Evolutionary conservation across 2,888 invertebrate genomes (phyloP), one percentile per base, ranked within the genome.

Genomic region (Agriopis marginaria): DNA sequence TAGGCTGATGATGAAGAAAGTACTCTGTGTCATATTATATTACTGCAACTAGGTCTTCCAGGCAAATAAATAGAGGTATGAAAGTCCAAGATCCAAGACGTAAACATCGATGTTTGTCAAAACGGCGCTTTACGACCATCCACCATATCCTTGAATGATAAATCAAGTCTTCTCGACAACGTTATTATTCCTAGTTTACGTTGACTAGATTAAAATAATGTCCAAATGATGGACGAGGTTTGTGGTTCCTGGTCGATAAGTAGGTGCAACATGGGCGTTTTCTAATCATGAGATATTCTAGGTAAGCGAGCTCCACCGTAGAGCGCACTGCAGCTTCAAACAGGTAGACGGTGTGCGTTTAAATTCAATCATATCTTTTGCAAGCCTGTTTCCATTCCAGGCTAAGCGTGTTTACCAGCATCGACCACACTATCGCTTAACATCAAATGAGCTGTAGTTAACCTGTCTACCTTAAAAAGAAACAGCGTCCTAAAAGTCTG

Each of bases 131-230:
- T 45, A 63, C 11, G 61, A 61, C 17, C 40, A 39, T 42, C 14
- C 61, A 14, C 50, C 11, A 50, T 51, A 50, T 42, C 12, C 51
- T 42, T 12, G 40, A 17, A 17, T 51, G 40, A 62, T 63, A 63
- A 51, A 63, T 44, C 51, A 63, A 45, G n/a, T 45, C 17, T 51
- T 62, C 17, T 51, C 44, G 51, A 62, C 53, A 44, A 39, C 49
- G 9, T 54, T 32, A 53, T 53, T 62, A 51, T 63, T 63, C 42
- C 45, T 32, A 32, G 53, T 54, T 49, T 60, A 39, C 39, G 49
- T 58, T 44, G 17, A 10, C 56, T 44, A 17, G 11, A 17, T 44
- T 44, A 6, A 17, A 39, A 12, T n/a, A 40, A 54, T 40, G 51
- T n/a, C 40, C 8, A 39, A 55, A 40, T 40, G 40, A 55, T 55